Percentiles rank a stretch among this genome's conserved stretches.
Evolutionary conservation across 2,888 invertebrate genomes (phyloP).

Genomic region (Elysia crispata): DNA sequence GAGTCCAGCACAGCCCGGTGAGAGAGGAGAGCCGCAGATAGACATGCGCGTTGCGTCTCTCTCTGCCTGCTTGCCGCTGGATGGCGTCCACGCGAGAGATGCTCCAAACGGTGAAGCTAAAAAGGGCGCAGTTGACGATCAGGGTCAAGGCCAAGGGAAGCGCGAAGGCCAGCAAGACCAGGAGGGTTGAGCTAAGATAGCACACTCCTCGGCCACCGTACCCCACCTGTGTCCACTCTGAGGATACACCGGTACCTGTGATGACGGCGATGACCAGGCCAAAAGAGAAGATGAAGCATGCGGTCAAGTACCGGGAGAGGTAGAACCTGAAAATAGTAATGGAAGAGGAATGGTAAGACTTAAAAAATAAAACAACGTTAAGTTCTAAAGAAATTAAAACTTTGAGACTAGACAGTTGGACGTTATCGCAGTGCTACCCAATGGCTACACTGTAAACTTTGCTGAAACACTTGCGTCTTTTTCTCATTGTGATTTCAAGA

Average conservation of each 20-base stretch:
- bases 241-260: conserved; percentile 6
- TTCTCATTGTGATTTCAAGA: too few relatives aligned
- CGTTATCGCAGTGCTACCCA: too few relatives aligned
- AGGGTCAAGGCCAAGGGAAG: conserved; percentile 55
- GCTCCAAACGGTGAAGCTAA: conserved; percentile 53
- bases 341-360: too few relatives aligned
- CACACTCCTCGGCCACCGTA: conserved; percentile 54
- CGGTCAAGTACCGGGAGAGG: conserved; percentile 37
- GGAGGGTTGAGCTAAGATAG: conserved; percentile 47
- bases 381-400: too few relatives aligned
- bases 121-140: conserved; percentile 57
- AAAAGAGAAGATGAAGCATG: conserved; percentile 25
- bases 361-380: too few relatives aligned
- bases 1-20: conserved; percentile 64
- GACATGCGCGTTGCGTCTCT: conserved; percentile 55
- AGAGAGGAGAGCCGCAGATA: conserved; percentile 62
- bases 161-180: conserved; percentile 55
- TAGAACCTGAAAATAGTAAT: conserved; percentile 17
- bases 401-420: too few relatives aligned
- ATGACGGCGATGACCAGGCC: conserved; percentile 28
- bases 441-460: too few relatives aligned
- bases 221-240: conserved; percentile 38
- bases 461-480: too few relatives aligned
- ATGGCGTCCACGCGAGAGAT: conserved; percentile 48
- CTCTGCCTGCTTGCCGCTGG: conserved; percentile 43